Evolutionary conservation across 92 coral and sea anemone genomes (phyloP), one percentile per base, ranked within the genome.

Genomic region (Umimayanthus kanabou): DNA sequence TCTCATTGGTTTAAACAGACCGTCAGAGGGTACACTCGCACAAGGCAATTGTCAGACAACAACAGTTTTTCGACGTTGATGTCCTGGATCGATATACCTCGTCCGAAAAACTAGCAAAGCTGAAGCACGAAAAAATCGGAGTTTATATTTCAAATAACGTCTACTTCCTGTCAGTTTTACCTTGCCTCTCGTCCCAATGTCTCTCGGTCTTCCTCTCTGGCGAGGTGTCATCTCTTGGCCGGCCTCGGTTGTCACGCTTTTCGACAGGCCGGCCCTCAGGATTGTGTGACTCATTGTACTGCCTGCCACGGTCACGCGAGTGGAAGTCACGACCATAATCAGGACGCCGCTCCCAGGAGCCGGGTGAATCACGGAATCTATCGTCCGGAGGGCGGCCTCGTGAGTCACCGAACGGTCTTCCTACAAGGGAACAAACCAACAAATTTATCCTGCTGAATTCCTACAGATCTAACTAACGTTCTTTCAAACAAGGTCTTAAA

Each of bases 311-410:
- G 84, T 93, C 98, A 77, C 99, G 98, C 80, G 95, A 89, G 76
- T 92, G 91, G 58, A 80, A 73, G 61, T 90, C 92, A 65, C 90
- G 90, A 64, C 92, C 91, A 28, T 91, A 92, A 47, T 97, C 99
- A 50, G 94, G 97, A 40, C 95, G 96, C 22, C 94, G 90, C 49
- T 92, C 95, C 61, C 94, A 91, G 39, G 94, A 96, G 89, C 99
- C 91, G 23, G 96, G 93, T 81, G 92, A 96, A 65, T 94, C 97
- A 43, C 97, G 97, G 88, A 88, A 94, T 40, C 97, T 90, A 50
- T 95, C 95, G 20, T 89, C 98, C 42, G 93, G 91, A 23, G 93
- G 98, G 53, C 98, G 94, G 28, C 88, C 85, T 13, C 93, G 82
- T 7, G 87, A 83, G 85, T 95, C 96, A 25, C 88, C 80, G 86